Evolutionary conservation across 2,113 vertebrate genomes (phyloP).

Genomic region (Gallinago undulata): DNA sequence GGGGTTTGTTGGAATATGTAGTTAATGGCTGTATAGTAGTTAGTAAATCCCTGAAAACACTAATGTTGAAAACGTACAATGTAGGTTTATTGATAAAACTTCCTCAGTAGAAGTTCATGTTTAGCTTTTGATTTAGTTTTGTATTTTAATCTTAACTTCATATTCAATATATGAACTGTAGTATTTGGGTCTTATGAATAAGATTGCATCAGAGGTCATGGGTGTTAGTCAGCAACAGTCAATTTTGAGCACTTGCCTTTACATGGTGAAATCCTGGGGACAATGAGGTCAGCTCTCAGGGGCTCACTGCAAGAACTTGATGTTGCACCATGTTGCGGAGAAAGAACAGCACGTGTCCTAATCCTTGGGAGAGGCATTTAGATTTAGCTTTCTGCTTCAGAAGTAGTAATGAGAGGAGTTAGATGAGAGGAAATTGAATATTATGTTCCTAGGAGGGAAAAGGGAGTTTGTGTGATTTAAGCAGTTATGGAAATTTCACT

Average conservation of each 20-base stretch:
- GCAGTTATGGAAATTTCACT: neutral
- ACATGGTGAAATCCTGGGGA: neutral
- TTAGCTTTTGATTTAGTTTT: neutral
- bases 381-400: neutral
- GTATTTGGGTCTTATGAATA: neutral
- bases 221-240: neutral
- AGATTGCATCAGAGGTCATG: neutral
- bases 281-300: neutral
- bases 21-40: neutral
- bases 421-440: neutral
- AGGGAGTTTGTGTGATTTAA: neutral
- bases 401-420: neutral
- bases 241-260: neutral
- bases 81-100: neutral
- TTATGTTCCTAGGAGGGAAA: neutral
- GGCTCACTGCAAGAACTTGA: neutral
- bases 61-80: neutral
- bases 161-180: neutral
- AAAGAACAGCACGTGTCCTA: neutral
- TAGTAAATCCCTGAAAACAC: neutral
- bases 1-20: fast-evolving
- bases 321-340: fast-evolving
- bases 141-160: neutral
- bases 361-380: neutral
- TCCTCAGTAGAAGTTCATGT: neutral